Base-by-base conservation (phyloP, 2,113 vertebrate genomes). In the Pagrus major region DNA sequence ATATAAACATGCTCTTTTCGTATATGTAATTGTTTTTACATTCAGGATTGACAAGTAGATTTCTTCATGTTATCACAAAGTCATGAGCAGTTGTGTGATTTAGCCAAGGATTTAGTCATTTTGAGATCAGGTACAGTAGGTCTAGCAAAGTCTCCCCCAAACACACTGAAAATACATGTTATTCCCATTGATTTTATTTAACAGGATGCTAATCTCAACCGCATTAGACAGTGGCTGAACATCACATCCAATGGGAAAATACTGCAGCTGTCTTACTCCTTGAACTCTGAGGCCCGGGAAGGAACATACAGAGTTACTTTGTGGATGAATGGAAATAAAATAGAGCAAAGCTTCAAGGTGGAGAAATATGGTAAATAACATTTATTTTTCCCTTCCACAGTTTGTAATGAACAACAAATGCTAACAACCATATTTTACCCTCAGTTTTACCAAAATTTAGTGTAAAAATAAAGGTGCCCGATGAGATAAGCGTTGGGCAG, bases 361-460 rank as follows among this genome's bases (percentile, higher is more conserved):
- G 86, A 93, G 52, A 92, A 93, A 51, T 91, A 93, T 51, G 91
- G 93, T 94, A 84, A 67, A 92, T 85, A 42, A 5, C 2, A 9
- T 0, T 33, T 21, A 18, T 20, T 58, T 58, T 9, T 5, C 18
- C 3, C 2, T 55, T 58, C 31, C 2, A 39, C 6, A 2, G 21
- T 9, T 39, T 16, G 6, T 39, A 0, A 21, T 18, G n/a, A 16
- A 6, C 25, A 4, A 29, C 47, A 27, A 64, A 67, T 58, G 4
- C 33, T 58, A 58, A 78, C 10, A 23, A n/a, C 0, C 4, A 8
- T n/a, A 20, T 42, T 80, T 85, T 25, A 4, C 46, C 59, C 65
- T 20, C 56, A 94, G 93, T 90, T 91, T 83, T 93, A 56, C 92
- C 93, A 1, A 93, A 85, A 83, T 94, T 93, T 83, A 83, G 89